These are phyloP conservation scores for Lepetodrilus schrolli DNA, from an alignment of 2,888 invertebrate species.

Conservation along the genomic window DNA sequence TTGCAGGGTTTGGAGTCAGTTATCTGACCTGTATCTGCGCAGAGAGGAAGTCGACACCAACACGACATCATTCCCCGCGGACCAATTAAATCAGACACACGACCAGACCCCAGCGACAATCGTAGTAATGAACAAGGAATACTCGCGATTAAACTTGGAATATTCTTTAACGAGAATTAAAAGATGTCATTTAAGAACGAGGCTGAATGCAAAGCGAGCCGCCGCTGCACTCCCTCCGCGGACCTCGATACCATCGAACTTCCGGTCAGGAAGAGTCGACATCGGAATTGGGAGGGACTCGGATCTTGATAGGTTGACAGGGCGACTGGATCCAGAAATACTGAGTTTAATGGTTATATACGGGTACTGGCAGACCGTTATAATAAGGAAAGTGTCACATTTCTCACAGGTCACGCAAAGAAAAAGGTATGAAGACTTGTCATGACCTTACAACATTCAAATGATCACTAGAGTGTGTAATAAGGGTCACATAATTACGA, in stretches of 20 bases:
- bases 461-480: too few relatives aligned
- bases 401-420: too few relatives aligned
- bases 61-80: neutral
- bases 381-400: too few relatives aligned
- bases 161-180: slow-evolving; percentile 16
- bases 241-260: neutral
- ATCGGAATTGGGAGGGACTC: neutral
- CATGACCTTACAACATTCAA: too few relatives aligned
- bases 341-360: too few relatives aligned
- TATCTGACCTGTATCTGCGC: neutral
- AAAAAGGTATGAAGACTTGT: too few relatives aligned
- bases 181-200: slow-evolving; percentile 6
- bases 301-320: neutral
- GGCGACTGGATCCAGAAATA: neutral
- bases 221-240: neutral
- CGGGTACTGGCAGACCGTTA: too few relatives aligned
- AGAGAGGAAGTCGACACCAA: neutral
- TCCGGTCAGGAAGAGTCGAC: neutral
- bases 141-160: neutral
- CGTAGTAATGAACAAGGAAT: neutral
- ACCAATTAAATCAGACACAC: slow-evolving; percentile 1
- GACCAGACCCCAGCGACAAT: neutral
- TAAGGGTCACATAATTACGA: too few relatives aligned
- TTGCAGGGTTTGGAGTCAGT: neutral
- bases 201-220: neutral